These are phyloP conservation scores for Lithobates sylvaticus DNA, from an alignment of 2,797 vertebrate genomes.

Conservation along the genomic window DNA sequence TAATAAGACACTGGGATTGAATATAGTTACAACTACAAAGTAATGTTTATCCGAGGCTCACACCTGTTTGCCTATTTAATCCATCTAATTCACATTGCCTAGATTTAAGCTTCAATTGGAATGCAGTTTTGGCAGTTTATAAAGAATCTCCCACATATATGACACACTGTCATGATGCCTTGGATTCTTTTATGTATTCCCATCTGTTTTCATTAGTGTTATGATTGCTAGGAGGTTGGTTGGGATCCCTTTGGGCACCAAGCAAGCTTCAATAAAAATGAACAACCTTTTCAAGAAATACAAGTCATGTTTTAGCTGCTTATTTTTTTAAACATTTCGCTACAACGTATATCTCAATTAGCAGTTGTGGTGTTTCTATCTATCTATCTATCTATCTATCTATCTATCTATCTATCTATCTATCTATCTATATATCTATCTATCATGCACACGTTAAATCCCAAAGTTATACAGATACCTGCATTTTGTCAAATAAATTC, in stretches of 20 bases:
- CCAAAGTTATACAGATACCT: background rate
- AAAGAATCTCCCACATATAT: constrained; percentile 40
- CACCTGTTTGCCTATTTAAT: too few species aligned
- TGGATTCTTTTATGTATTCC: constrained; percentile 31
- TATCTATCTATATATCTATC: background rate
- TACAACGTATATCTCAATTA: constrained; percentile 21
- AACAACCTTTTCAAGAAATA: constrained; percentile 34
- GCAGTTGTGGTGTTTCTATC: background rate
- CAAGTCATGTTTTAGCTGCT: constrained; percentile 21
- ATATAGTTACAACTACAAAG: too few species aligned
- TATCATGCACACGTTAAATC: background rate
- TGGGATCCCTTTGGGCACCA: constrained; percentile 4
- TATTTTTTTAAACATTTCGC: constrained; percentile 13
- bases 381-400: too few species aligned
- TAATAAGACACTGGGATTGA: too few species aligned
- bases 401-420: too few species aligned
- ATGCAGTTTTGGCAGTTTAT: constrained; percentile 30
- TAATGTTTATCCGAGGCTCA: too few species aligned
- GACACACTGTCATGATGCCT: constrained; percentile 31
- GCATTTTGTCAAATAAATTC: background rate
- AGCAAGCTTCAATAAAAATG: constrained; percentile 15
- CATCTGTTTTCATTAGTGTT: constrained; percentile 52
- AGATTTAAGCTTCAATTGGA: background rate
- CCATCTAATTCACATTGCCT: too few species aligned
- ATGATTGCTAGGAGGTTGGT: constrained; percentile 45